These are phyloP conservation scores for Tanaodytes sp. DNA, from an alignment of 2,888 invertebrate species.

Conservation along the genomic window DNA sequence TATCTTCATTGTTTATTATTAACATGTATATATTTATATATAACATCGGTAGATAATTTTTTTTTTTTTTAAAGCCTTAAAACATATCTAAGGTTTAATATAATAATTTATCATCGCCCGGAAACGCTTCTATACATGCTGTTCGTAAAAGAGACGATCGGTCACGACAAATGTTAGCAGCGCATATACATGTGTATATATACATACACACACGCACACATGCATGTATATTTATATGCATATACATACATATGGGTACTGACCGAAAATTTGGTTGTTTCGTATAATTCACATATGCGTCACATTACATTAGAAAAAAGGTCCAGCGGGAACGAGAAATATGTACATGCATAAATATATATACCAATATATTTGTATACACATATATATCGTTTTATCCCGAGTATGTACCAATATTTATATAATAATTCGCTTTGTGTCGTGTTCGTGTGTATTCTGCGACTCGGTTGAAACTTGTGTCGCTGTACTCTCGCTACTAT, in stretches of 20 bases:
- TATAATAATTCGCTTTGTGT: conserved; percentile 33
- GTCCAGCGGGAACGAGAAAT: conserved; percentile 29
- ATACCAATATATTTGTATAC: conserved; percentile 26
- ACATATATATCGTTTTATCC: conserved; percentile 32
- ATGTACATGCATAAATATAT: conserved; percentile 25
- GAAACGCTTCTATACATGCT: conserved; percentile 55
- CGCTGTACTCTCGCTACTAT: too few species aligned
- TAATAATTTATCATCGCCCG: conserved; percentile 51
- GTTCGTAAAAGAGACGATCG: conserved; percentile 53
- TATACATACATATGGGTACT: conserved; percentile 22
- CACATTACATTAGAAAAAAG: conserved; percentile 38
- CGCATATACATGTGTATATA: conserved; percentile 39
- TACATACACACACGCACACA: conserved; percentile 12
- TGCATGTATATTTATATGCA: conserved; percentile 16
- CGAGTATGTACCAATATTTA: too few species aligned
- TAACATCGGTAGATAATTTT: conserved; percentile 67
- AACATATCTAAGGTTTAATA: conserved; percentile 59
- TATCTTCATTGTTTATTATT: conserved; percentile 65
- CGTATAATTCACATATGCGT: conserved; percentile 21
- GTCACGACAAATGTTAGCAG: conserved; percentile 40
- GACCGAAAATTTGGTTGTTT: too few species aligned
- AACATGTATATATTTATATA: conserved; percentile 66
- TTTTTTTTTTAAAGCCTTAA: conserved; percentile 63
- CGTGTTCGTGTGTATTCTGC: conserved; percentile 6
- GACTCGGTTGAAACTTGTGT: conserved; percentile 7